Percentiles rank a stretch among this genome's conserved stretches.
Evolutionary conservation across 2,113 vertebrate genomes (phyloP).

Genomic region (Megatriorchis doriae): DNA sequence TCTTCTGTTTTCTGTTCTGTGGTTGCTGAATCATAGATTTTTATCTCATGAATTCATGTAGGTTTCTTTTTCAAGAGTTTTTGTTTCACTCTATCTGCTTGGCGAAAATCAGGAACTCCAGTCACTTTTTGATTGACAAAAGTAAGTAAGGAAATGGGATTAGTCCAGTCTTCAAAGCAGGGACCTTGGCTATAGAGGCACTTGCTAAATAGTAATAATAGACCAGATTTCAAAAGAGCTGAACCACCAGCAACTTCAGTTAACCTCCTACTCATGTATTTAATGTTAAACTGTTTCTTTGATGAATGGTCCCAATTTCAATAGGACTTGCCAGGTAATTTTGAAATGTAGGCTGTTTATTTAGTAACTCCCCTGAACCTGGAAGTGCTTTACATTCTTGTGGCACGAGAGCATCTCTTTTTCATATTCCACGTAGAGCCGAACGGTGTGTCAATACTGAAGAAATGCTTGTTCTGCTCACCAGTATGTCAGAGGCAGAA

Average conservation of each 20-base stretch:
- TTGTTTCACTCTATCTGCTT: neutral
- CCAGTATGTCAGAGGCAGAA: neutral
- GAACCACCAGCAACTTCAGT: neutral
- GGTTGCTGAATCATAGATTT: neutral
- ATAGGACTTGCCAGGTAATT: slow-evolving; percentile 13
- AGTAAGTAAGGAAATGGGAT: neutral
- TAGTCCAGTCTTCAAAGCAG: neutral
- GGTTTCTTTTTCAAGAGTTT: neutral
- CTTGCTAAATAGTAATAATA: neutral
- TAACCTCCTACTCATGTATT: neutral
- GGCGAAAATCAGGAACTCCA: neutral
- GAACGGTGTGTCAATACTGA: neutral
- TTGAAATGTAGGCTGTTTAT: neutral
- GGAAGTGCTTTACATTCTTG: slow-evolving; percentile 25
- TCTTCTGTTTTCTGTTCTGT: neutral
- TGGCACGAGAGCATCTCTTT: neutral
- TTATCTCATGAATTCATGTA: neutral
- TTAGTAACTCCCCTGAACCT: neutral
- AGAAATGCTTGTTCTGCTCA: neutral
- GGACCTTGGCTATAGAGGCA: neutral
- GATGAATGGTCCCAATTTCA: neutral
- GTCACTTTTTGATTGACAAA: neutral
- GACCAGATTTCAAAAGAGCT: neutral
- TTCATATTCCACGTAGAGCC: rapidly evolving
- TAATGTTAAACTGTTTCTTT: neutral